These are phyloP conservation scores for Labeo rohita DNA, from an alignment of 2,113 vertebrate genomes.

Conservation along the genomic window DNA sequence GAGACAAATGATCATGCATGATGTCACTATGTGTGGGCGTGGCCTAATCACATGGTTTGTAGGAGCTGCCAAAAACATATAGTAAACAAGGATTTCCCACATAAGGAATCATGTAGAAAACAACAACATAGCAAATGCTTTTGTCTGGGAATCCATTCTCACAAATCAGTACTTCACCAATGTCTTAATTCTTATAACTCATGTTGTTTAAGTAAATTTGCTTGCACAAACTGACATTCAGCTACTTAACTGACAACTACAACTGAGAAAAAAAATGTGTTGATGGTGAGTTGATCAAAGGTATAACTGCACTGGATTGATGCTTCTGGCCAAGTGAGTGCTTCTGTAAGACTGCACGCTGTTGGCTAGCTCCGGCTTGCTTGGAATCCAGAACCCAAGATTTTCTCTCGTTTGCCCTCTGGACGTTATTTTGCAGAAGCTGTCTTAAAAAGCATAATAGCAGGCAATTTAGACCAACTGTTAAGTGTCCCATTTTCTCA, in stretches of 20 bases:
- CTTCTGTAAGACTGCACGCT: slow-evolving; percentile 35
- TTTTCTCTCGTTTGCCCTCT: slow-evolving; percentile 56
- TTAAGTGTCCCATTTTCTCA: slow-evolving; percentile 52
- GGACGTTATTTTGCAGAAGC: slow-evolving; percentile 62
- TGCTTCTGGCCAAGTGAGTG: slow-evolving; percentile 44
- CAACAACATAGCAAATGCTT: neutral
- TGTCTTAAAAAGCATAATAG: slow-evolving; percentile 62
- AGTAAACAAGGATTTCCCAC: neutral
- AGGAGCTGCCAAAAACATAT: neutral
- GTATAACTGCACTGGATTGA: slow-evolving; percentile 32
- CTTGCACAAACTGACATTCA: slow-evolving; percentile 11
- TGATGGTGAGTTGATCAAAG: slow-evolving; percentile 41
- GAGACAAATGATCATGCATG: neutral
- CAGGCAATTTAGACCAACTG: slow-evolving; percentile 60
- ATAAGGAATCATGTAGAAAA: neutral
- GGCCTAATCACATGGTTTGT: neutral
- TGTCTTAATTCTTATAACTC: neutral
- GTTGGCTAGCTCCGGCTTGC: slow-evolving; percentile 67
- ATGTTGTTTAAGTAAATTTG: neutral
- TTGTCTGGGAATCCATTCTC: slow-evolving; percentile 7
- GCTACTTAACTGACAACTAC: neutral
- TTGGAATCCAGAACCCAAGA: slow-evolving; percentile 42
- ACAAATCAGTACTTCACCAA: neutral
- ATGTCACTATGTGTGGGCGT: neutral
- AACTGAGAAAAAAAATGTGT: neutral